Base-by-base conservation (phyloP, 2,797 vertebrate species). In the Muscicapa comitata region DNA sequence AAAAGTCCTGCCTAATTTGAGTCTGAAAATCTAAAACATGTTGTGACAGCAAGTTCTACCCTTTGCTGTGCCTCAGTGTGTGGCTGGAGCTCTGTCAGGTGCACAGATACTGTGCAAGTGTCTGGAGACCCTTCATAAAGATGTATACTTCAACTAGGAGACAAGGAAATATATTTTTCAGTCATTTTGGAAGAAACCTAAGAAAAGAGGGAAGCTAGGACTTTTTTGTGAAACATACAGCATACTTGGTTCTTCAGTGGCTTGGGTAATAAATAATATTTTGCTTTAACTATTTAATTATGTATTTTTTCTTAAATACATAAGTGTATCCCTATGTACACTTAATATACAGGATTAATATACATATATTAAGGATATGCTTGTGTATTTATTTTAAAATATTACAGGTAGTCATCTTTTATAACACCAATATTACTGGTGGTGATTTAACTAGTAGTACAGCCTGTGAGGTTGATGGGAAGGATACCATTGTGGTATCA, bases 401-500 rank as follows among this genome's bases (percentile, higher is more conserved):
- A 50, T 2, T 54, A 19, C 13, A 43, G 4, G 2, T 62, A 55
- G 11, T 25, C 13, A 14, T 54, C 5, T 57, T 78, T 76, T 61
- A 42, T 70, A 14, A 31, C 11, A n/a, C 9, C 25, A 23, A 0
- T 72, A 14, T 21, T 62, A 29, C 33, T 59, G 12, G 7, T 58
- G 37, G 23, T 37, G 16, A 51, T 66, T 66, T 51, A 74, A 42
- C 23, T 66, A 10, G 5, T 12, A 50, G 31, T 50, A 42, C 21
- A 31, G 17, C 17, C 16, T 57, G 17, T 26, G 35, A 73, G 23
- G 9, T 26, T 70, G 71, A n/a, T 42, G 13, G 17, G 43, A 50
- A 45, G 62, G 23, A 29, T 58, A 24, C 11, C 13, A 9, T 33
- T 0, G 0, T 23, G 14, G 11, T 19, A 28, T 45, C 11, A 19